Percentiles rank a stretch among this genome's conserved stretches.
Conservation (phyloP, 1,140 invertebrate species). For the Leptestheria dahalacensis region DNA sequence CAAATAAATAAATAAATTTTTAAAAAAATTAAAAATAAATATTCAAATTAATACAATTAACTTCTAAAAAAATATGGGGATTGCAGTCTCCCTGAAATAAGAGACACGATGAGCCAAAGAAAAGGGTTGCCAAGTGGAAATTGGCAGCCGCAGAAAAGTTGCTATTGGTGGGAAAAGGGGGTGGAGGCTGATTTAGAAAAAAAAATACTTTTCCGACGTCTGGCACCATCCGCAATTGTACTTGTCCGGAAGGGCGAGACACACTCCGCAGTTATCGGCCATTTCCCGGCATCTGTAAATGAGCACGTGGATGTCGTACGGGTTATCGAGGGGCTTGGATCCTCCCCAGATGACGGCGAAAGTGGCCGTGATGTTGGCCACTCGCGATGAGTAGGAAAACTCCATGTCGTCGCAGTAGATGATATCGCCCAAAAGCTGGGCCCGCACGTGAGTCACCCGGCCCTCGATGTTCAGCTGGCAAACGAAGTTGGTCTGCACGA, state of each 20-base stretch:
- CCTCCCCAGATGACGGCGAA: constrained; percentile 92
- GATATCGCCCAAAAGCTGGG: constrained; percentile 73
- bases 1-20: too few relatives aligned
- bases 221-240: constrained; percentile 91
- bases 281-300: constrained; percentile 84
- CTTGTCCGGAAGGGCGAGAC: constrained; percentile 72
- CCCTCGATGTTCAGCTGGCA: constrained; percentile 94
- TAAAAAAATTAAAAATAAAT: too few relatives aligned
- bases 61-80: too few relatives aligned
- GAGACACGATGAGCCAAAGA: too few relatives aligned
- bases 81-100: too few relatives aligned
- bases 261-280: constrained; percentile 91
- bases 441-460: constrained; percentile 76
- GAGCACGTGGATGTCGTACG: constrained; percentile 75
- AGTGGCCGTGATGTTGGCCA: constrained; percentile 79
- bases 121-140: too few relatives aligned
- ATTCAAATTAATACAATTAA: too few relatives aligned
- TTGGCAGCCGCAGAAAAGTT: too few relatives aligned
- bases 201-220: constrained; percentile 42
- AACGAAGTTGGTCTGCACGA: constrained; percentile 81
- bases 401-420: constrained; percentile 88
- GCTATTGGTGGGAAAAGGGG: too few relatives aligned
- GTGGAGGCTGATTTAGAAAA: too few relatives aligned
- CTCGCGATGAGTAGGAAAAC: constrained; percentile 72
- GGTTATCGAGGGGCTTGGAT: constrained; percentile 85